A percentile compares a stretch with the other conserved stretches of the same genome.
Evolutionary conservation across 2,888 invertebrate species (phyloP).

Genomic region (Nowickia ferox): DNA sequence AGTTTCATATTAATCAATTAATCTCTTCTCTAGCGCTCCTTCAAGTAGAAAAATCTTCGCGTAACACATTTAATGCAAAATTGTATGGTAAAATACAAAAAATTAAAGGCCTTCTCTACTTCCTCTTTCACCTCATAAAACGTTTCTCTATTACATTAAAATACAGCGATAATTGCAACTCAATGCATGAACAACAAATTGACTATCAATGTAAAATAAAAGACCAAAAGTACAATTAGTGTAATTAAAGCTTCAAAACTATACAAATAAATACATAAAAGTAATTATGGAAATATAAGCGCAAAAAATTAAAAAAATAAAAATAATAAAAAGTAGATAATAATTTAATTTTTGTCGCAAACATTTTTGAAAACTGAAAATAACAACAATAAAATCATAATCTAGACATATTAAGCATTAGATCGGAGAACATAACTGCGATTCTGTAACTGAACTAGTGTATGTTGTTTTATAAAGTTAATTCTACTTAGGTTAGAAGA

Average conservation of each 20-base stretch:
- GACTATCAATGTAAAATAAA: constrained; percentile 28
- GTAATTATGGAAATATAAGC: neutral
- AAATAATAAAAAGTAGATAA: neutral
- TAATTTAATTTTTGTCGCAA: constrained; percentile 3
- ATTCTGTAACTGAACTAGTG: too few species aligned
- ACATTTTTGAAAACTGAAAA: neutral
- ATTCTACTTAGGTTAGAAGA: too few species aligned
- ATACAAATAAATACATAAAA: neutral
- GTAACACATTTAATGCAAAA: neutral
- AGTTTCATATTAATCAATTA: too few species aligned
- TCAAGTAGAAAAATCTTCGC: too few species aligned
- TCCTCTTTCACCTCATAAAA: too few species aligned
- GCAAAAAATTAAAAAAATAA: neutral
- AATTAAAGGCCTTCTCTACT: neutral
- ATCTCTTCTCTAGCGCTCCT: too few species aligned
- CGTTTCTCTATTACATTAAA: neutral
- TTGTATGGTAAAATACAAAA: neutral
- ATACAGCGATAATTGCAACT: constrained; percentile 27
- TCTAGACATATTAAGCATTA: too few species aligned
- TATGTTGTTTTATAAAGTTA: too few species aligned
- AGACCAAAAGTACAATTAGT: constrained; percentile 38
- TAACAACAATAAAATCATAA: too few species aligned
- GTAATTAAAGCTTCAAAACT: constrained; percentile 34
- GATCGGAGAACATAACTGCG: too few species aligned
- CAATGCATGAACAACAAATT: constrained; percentile 48